Conservation (phyloP, 2,113 vertebrate species). For the Gorsachius goisagi region DNA sequence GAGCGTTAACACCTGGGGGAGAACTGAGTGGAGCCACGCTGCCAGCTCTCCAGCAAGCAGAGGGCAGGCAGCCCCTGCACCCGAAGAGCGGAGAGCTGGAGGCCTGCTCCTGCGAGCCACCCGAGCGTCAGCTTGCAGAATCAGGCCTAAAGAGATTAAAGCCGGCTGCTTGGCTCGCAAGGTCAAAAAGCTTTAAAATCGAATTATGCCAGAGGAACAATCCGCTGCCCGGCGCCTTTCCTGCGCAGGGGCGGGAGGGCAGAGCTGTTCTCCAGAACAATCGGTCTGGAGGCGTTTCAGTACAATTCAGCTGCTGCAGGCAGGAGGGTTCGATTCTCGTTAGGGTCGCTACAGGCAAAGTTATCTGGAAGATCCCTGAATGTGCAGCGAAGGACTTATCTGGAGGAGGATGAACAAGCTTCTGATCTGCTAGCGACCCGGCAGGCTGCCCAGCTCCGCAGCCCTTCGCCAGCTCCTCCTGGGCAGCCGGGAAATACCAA, state of each 20-base stretch:
- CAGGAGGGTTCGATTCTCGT: background rate
- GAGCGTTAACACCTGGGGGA: background rate
- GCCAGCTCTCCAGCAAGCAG: fast-evolving
- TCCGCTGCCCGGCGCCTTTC: background rate
- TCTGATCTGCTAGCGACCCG: background rate
- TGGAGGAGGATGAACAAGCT: background rate
- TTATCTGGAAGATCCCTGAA: constrained; percentile 22
- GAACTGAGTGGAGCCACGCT: fast-evolving
- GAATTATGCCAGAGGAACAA: background rate
- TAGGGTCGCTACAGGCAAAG: background rate
- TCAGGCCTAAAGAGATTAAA: background rate
- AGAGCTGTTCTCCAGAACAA: background rate
- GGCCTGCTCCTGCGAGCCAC: fast-evolving
- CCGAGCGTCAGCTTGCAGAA: background rate
- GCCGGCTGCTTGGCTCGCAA: background rate
- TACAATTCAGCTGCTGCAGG: background rate
- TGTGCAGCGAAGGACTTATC: background rate
- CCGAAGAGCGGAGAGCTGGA: background rate
- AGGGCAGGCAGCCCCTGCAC: background rate
- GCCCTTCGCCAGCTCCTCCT: constrained; percentile 31
- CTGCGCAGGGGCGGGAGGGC: background rate
- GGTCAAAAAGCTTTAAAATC: background rate
- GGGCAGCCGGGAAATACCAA: background rate
- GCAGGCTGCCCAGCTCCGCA: background rate
- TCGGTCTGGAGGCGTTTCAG: fast-evolving